These are phyloP conservation scores for Drosophila prosaltans DNA, from an alignment of 1,140 invertebrate species.

Conservation along the genomic window DNA sequence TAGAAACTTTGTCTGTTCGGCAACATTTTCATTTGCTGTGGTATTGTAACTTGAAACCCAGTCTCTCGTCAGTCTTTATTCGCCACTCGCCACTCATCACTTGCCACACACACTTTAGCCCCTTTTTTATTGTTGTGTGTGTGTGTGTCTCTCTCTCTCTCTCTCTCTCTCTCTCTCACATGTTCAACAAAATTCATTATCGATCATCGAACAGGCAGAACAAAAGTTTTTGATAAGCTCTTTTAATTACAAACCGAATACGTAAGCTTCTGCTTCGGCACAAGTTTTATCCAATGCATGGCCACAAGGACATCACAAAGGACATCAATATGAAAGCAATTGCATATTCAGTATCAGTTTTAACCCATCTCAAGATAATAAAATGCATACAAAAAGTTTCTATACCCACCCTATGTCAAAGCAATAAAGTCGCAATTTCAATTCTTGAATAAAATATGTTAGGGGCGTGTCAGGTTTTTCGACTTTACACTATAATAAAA, in stretches of 20 bases:
- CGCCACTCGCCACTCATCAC: background rate
- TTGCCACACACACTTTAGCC: background rate
- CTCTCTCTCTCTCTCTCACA: background rate
- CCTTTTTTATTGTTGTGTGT: constrained; percentile 40
- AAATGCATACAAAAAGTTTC: background rate
- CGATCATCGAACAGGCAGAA: constrained; percentile 56
- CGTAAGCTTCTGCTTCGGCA: constrained; percentile 35
- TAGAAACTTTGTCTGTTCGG: constrained; percentile 14
- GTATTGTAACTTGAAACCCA: constrained; percentile 43
- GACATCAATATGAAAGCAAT: constrained; percentile 4
- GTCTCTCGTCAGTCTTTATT: background rate
- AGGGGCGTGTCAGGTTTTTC: too few relatives aligned
- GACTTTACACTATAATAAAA: too few relatives aligned
- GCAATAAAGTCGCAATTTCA: too few relatives aligned
- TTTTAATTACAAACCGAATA: constrained; percentile 77
- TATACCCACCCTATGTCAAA: too few relatives aligned
- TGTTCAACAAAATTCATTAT: constrained; percentile 50
- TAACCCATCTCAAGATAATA: background rate
- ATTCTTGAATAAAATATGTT: too few relatives aligned
- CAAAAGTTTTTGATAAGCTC: constrained; percentile 54
- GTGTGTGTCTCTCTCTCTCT: background rate
- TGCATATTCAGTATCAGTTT: constrained; percentile 1
- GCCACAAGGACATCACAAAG: constrained; percentile 3
- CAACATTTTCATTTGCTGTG: constrained; percentile 54
- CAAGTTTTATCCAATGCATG: constrained; percentile 40